These are phyloP conservation scores for Oxytorus armatus DNA, from an alignment of 2,888 invertebrate species.

Conservation along the genomic window DNA sequence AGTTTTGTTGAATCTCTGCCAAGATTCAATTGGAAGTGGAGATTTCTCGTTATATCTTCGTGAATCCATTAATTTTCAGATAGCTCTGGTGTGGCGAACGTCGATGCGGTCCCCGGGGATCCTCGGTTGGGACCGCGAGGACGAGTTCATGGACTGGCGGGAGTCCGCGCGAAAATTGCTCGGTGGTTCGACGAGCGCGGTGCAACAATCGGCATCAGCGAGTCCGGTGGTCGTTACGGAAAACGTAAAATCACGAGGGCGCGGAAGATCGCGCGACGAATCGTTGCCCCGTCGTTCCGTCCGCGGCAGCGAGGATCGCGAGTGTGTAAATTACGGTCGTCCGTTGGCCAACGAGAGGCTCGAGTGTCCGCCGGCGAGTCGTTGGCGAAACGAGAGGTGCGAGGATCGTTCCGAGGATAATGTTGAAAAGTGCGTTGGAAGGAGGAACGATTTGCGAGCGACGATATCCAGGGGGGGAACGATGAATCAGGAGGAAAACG, in stretches of 20 bases:
- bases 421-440: slow-evolving; percentile 36
- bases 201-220: no score
- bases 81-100: slow-evolving; percentile 84
- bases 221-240: slow-evolving; percentile 47
- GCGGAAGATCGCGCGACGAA: slow-evolving; percentile 77
- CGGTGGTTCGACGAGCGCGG: slow-evolving; percentile 49
- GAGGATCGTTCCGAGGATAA: slow-evolving; percentile 73
- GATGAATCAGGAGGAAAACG: slow-evolving; percentile 48
- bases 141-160: slow-evolving; percentile 84
- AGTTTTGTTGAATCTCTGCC: no score
- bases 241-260: slow-evolving; percentile 71
- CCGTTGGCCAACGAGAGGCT: slow-evolving; percentile 80
- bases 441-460: slow-evolving; percentile 33
- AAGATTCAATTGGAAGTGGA: no score
- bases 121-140: slow-evolving; percentile 83
- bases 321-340: slow-evolving; percentile 68
- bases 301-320: slow-evolving; percentile 77
- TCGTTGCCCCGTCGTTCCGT: slow-evolving; percentile 75
- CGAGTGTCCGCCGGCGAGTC: slow-evolving; percentile 73
- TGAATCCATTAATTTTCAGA: slow-evolving; percentile 70
- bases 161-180: slow-evolving; percentile 75
- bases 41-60: no score
- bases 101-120: slow-evolving; percentile 84
- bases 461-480: slow-evolving; percentile 52
- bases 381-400: slow-evolving; percentile 72